Evolutionary conservation across 2,113 vertebrate genomes (phyloP).

Genomic region (Cacatua alba): DNA sequence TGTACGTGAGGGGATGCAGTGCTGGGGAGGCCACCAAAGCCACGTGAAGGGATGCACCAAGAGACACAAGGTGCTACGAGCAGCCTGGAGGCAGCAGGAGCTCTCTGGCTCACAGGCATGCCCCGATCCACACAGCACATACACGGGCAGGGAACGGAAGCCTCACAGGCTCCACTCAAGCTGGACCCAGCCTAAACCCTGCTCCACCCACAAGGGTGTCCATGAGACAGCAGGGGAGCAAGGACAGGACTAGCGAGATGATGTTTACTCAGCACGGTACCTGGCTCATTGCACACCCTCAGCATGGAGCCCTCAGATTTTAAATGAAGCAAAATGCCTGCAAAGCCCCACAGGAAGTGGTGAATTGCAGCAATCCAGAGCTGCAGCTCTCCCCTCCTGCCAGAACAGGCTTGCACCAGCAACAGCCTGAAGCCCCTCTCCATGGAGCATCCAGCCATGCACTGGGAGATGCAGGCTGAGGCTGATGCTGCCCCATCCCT

Average conservation of each 20-base stretch:
- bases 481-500: neutral
- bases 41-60: neutral
- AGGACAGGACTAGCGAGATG: neutral
- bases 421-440: neutral
- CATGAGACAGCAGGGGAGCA: neutral
- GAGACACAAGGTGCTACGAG: fast-evolving
- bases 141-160: neutral
- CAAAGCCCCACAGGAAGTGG: neutral
- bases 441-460: neutral
- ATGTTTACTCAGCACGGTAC: neutral
- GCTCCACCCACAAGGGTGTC: neutral
- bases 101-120: neutral
- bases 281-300: neutral
- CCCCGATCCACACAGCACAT: neutral
- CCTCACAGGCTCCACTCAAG: neutral
- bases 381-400: neutral
- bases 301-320: neutral
- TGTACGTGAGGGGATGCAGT: fast-evolving
- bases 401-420: neutral
- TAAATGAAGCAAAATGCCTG: neutral
- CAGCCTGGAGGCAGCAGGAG: fast-evolving
- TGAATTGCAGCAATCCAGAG: neutral
- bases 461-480: neutral
- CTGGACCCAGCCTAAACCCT: neutral
- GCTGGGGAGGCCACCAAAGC: neutral